Conservation (phyloP, 1,140 invertebrate species). For the Lordiphosa clarofinis region DNA sequence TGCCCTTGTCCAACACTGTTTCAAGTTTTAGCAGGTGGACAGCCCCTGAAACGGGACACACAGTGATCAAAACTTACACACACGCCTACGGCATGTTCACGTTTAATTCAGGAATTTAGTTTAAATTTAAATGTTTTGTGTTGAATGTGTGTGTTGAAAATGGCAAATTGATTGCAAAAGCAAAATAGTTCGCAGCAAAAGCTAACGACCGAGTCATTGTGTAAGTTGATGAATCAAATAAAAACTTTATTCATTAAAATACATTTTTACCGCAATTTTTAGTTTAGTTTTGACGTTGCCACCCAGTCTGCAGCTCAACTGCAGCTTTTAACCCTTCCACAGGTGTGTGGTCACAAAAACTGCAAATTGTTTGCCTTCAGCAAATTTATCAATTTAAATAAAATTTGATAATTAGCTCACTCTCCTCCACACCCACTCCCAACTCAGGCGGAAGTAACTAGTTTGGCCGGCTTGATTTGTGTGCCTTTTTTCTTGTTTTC, state of each 20-base stretch:
- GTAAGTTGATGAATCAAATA: slow-evolving; percentile 20
- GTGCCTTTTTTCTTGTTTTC: slow-evolving; percentile 18
- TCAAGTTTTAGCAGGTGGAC: not conserved
- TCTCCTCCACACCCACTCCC: not conserved
- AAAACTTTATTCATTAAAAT: not conserved
- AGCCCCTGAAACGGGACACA: slow-evolving; percentile 3
- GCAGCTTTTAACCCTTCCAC: slow-evolving; percentile 5
- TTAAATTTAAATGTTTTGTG: slow-evolving; percentile 28
- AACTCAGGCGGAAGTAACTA: slow-evolving; percentile 60
- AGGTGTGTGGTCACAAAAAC: slow-evolving; percentile 12
- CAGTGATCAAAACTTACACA: slow-evolving; percentile 12
- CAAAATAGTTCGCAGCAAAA: not conserved
- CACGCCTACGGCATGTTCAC: slow-evolving; percentile 23
- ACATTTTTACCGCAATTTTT: not conserved
- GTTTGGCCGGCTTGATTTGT: slow-evolving; percentile 64
- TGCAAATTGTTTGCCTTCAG: slow-evolving; percentile 15
- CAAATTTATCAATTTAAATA: slow-evolving; percentile 59
- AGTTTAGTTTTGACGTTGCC: no score
- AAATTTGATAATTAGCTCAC: slow-evolving; percentile 63
- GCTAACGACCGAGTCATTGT: slow-evolving; percentile 4
- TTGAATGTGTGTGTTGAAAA: slow-evolving; percentile 26
- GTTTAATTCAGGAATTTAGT: slow-evolving; percentile 4
- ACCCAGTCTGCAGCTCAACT: slow-evolving; percentile 10
- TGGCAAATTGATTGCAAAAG: slow-evolving; percentile 3
- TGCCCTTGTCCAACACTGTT: slow-evolving; percentile 18